phyloP scores from a whole-genome alignment of 2,888 invertebrate species.

The Operophtera brumata region DNA sequence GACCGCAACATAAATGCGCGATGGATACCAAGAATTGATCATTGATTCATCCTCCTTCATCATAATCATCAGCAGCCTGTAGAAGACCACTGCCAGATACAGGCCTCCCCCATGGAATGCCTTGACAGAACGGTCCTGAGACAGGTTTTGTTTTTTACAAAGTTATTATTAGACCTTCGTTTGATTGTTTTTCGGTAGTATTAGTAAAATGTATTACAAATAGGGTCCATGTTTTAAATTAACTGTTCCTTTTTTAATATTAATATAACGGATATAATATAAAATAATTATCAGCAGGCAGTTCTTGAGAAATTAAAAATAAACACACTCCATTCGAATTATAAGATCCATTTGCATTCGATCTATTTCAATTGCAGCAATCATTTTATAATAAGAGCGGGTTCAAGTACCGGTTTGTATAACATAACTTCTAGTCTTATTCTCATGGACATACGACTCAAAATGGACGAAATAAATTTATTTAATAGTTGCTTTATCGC shows the following conservation, averaged over 20 bases:
- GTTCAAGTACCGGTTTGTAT: conserved; percentile 22
- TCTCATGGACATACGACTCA: conserved; percentile 3
- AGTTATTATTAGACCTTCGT: no score
- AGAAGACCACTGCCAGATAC: no score
- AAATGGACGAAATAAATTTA: conserved; percentile 8
- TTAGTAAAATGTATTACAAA: no score
- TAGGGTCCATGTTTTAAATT: no score
- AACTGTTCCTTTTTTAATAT: neutral
- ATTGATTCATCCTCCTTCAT: no score
- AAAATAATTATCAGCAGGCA: neutral
- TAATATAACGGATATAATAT: neutral
- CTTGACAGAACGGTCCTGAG: no score
- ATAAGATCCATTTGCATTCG: conserved; percentile 25
- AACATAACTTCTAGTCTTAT: conserved; percentile 7
- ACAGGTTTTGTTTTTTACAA: no score
- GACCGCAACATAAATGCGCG: neutral
- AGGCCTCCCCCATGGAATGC: no score
- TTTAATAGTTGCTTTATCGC: conserved; percentile 21
- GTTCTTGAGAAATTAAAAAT: conserved; percentile 12
- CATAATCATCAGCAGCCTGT: no score
- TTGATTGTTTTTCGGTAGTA: no score
- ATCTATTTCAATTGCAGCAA: conserved; percentile 36
- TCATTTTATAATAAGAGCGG: conserved; percentile 20
- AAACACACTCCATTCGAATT: conserved; percentile 6
- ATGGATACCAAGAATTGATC: no score